Conservation (phyloP, 64 coral and sea anemone genomes). For the Trachythela sp. region DNA sequence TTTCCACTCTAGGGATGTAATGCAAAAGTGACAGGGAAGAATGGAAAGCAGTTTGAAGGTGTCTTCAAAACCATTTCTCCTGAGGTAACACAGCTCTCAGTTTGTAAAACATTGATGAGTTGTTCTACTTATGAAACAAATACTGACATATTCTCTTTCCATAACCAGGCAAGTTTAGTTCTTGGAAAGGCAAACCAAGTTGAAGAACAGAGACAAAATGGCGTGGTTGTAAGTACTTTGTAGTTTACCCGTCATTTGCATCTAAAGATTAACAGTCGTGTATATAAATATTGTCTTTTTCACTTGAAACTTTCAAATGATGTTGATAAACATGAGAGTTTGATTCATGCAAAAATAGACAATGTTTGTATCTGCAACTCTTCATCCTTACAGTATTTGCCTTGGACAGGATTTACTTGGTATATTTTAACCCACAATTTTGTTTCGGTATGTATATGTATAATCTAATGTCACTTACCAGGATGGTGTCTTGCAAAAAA, state of each 20-base stretch:
- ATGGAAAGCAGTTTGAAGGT: constrained; percentile 8
- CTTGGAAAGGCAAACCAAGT: constrained; percentile 7
- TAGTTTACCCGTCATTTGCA: background rate
- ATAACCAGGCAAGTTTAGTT: background rate
- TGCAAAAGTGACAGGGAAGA: background rate
- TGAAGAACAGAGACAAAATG: constrained; percentile 8
- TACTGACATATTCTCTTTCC: background rate
- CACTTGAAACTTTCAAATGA: too few relatives aligned
- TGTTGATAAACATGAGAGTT: too few relatives aligned
- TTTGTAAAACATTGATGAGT: background rate
- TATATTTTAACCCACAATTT: too few relatives aligned
- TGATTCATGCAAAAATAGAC: too few relatives aligned
- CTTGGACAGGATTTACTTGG: too few relatives aligned
- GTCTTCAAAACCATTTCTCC: constrained; percentile 9
- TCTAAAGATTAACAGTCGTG: background rate
- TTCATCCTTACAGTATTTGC: too few relatives aligned
- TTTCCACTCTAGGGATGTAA: background rate
- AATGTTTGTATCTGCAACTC: too few relatives aligned
- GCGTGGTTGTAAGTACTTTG: background rate
- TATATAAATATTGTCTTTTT: background rate
- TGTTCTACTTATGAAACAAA: too few relatives aligned
- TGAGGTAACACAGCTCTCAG: background rate
- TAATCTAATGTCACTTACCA: background rate
- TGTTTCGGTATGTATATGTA: background rate
- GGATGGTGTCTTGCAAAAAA: background rate